These are phyloP conservation scores for Nibea coibor DNA, from an alignment of 2,113 vertebrate genomes.

Conservation along the genomic window DNA sequence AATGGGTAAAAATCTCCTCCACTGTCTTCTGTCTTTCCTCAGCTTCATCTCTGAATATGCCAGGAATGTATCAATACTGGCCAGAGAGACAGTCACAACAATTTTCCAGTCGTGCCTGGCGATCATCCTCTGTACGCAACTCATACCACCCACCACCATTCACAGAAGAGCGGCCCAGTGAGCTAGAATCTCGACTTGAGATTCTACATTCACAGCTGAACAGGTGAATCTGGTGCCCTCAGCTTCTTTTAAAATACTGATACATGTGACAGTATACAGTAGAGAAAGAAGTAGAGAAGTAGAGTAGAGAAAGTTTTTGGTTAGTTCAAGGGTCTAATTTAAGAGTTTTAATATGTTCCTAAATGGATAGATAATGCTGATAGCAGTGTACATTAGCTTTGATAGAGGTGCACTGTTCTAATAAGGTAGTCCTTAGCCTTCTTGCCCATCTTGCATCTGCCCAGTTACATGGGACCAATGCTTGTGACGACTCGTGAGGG, in stretches of 20 bases:
- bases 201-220: slow-evolving; percentile 93
- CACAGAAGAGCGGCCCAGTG: slow-evolving; percentile 80
- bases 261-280: neutral
- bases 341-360: neutral
- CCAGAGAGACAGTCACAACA: slow-evolving; percentile 79
- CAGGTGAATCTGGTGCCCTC: slow-evolving; percentile 82
- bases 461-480: neutral
- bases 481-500: neutral
- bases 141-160: slow-evolving; percentile 67
- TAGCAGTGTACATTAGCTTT: neutral
- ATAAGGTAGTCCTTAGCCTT: neutral
- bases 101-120: slow-evolving; percentile 75
- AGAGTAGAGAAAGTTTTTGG: too few species aligned
- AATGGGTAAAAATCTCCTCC: neutral
- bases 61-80: slow-evolving; percentile 88
- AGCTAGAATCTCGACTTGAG: slow-evolving; percentile 91
- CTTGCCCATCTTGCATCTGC: neutral
- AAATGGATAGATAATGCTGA: neutral
- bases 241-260: neutral
- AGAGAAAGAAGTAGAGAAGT: too few species aligned
- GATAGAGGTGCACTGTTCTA: neutral
- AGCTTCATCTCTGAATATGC: slow-evolving; percentile 83
- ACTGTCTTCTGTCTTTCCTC: slow-evolving; percentile 6
- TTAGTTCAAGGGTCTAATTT: neutral
- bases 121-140: slow-evolving; percentile 82